Conservation (phyloP, 2,888 invertebrate species). For the Meteorus cinctellus region DNA sequence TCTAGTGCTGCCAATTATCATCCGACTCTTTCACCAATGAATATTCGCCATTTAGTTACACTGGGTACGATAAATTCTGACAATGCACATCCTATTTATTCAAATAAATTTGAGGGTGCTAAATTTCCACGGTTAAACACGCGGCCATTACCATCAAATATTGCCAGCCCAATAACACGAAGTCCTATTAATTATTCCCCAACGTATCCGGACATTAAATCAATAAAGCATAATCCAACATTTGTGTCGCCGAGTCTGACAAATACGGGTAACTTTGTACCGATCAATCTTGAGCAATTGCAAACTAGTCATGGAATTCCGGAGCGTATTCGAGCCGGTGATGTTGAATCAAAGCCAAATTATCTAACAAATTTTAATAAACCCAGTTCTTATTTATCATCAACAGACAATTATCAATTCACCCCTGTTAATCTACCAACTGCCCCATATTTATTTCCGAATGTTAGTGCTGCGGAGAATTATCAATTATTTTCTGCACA, state of each 20-base stretch:
- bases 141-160: neutral
- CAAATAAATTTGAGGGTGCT: neutral
- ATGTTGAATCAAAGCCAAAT: constrained; percentile 55
- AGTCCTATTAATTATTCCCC: constrained; percentile 13
- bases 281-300: constrained; percentile 50
- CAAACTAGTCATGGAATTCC: constrained; percentile 52
- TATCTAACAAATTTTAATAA: constrained; percentile 21
- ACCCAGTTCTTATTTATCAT: neutral
- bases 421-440: constrained; percentile 4
- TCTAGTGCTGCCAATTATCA: neutral
- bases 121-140: constrained; percentile 8
- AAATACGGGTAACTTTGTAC: constrained; percentile 35
- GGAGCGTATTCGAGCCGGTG: constrained; percentile 51
- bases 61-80: neutral
- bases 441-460: neutral
- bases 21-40: constrained; percentile 26
- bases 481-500: constrained; percentile 65
- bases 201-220: constrained; percentile 14
- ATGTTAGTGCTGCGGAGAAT: constrained; percentile 45
- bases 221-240: neutral
- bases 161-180: neutral
- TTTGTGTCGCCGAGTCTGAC: constrained; percentile 22
- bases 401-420: constrained; percentile 17
- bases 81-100: neutral
- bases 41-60: neutral